phyloP scores from a whole-genome alignment of 2,888 invertebrate species.

The Eulithis testata region DNA sequence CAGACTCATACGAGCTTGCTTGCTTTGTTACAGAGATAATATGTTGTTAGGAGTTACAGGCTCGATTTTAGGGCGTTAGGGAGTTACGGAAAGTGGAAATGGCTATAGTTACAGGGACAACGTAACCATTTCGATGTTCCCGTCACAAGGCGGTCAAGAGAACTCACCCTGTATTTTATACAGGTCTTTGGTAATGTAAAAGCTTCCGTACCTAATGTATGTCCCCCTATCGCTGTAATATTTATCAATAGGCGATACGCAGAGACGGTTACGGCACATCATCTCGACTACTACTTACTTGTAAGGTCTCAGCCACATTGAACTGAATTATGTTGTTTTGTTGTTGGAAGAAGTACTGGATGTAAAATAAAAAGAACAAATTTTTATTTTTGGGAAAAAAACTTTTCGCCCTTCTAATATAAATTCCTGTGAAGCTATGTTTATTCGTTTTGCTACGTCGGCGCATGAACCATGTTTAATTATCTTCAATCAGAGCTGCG shows the following conservation, averaged over 20 bases:
- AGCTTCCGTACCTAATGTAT: neutral
- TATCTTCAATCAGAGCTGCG: constrained; percentile 15
- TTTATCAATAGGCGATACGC: neutral
- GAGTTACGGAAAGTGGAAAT: too few species aligned
- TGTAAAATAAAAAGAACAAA: too few species aligned
- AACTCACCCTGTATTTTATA: too few species aligned
- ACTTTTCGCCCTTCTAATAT: neutral
- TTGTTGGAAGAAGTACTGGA: too few species aligned
- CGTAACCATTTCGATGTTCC: too few species aligned
- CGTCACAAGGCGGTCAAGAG: too few species aligned
- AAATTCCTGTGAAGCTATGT: neutral
- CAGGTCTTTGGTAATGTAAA: neutral
- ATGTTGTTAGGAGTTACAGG: too few species aligned
- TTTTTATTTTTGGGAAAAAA: too few species aligned
- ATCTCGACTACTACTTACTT: neutral
- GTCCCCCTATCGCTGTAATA: neutral
- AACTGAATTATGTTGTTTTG: neutral
- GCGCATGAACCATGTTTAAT: neutral
- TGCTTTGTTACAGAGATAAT: too few species aligned
- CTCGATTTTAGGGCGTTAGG: too few species aligned
- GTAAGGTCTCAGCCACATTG: neutral
- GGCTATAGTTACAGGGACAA: too few species aligned
- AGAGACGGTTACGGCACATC: neutral
- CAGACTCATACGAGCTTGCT: too few species aligned
- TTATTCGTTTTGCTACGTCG: neutral